Conservation (phyloP, 2,797 vertebrate genomes). For the Rhinatrema bivittatum region DNA sequence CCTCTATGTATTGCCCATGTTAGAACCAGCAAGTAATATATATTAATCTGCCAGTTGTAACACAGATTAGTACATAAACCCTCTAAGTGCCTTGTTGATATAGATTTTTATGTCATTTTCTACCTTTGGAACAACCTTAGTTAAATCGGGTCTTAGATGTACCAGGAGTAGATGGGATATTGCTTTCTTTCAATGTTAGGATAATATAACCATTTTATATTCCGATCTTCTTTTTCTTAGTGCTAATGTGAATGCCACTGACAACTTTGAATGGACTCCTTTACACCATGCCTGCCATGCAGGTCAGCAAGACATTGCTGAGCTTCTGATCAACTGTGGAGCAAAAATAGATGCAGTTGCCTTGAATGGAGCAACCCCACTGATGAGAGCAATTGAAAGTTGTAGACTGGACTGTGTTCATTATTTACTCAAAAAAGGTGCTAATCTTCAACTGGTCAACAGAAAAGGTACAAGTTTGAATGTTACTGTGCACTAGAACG, state of each 20-base stretch:
- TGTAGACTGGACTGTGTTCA: constrained; percentile 72
- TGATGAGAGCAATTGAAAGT: constrained; percentile 83
- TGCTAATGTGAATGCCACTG: constrained; percentile 64
- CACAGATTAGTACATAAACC: no score
- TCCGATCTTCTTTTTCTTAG: constrained; percentile 39
- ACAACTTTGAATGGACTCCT: constrained; percentile 88
- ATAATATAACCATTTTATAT: no score
- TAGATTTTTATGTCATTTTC: no score
- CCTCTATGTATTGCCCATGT: no score
- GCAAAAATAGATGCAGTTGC: constrained; percentile 62
- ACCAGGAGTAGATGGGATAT: no score
- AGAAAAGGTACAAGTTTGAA: constrained; percentile 63
- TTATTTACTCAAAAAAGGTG: constrained; percentile 71
- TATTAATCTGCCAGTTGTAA: no score
- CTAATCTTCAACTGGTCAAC: constrained; percentile 61
- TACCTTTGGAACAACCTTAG: no score
- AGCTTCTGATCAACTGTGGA: constrained; percentile 70
- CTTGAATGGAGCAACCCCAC: constrained; percentile 71
- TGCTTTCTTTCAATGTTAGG: no score
- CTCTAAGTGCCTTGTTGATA: no score
- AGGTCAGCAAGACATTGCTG: constrained; percentile 69
- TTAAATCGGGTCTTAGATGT: no score
- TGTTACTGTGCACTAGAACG: neutral
- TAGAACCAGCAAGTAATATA: no score
- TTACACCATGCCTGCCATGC: constrained; percentile 84